Evolutionary conservation across 2,888 invertebrate genomes (phyloP).

Genomic region (Cephus pulcher): DNA sequence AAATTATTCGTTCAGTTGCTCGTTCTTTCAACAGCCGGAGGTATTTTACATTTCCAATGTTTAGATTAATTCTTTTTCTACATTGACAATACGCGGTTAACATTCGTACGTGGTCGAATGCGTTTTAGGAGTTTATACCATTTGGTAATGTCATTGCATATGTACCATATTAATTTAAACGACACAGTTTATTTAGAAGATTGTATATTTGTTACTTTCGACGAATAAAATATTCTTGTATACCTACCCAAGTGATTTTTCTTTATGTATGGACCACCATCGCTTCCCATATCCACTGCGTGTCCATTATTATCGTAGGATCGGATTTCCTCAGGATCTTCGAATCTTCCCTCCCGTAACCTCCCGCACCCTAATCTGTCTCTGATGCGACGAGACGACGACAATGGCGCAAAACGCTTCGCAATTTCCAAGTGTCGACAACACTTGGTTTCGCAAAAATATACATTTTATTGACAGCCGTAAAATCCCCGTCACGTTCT

Average conservation of each 20-base stretch:
- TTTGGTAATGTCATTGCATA: slow-evolving; percentile 7
- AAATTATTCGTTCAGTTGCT: slow-evolving; percentile 52
- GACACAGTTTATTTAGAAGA: slow-evolving; percentile 59
- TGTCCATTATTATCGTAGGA: too few relatives aligned
- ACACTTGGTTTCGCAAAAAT: slow-evolving; percentile 27
- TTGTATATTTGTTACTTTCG: slow-evolving; percentile 67
- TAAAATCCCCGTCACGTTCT: not conserved
- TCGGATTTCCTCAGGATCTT: not conserved
- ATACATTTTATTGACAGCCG: too few relatives aligned
- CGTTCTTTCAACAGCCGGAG: slow-evolving; percentile 33
- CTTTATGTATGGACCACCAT: not conserved
- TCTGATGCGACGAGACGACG: not conserved
- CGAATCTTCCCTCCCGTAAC: not conserved
- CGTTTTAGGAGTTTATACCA: slow-evolving; percentile 8
- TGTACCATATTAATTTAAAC: slow-evolving; percentile 36
- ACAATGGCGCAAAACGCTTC: slow-evolving; percentile 26
- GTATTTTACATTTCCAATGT: slow-evolving; percentile 21
- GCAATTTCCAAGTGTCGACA: slow-evolving; percentile 63
- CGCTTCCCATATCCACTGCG: not conserved
- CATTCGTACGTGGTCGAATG: slow-evolving; percentile 17
- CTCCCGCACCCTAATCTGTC: not conserved
- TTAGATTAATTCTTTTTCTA: slow-evolving; percentile 30
- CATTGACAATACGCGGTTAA: slow-evolving; percentile 49
- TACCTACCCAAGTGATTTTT: slow-evolving; percentile 47
- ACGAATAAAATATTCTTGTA: slow-evolving; percentile 68